Percentiles rank a stretch among this genome's conserved stretches.
These are phyloP conservation scores for Glyphotaelius pellucidus DNA, from an alignment of 2,888 invertebrate species.

Conservation along the genomic window DNA sequence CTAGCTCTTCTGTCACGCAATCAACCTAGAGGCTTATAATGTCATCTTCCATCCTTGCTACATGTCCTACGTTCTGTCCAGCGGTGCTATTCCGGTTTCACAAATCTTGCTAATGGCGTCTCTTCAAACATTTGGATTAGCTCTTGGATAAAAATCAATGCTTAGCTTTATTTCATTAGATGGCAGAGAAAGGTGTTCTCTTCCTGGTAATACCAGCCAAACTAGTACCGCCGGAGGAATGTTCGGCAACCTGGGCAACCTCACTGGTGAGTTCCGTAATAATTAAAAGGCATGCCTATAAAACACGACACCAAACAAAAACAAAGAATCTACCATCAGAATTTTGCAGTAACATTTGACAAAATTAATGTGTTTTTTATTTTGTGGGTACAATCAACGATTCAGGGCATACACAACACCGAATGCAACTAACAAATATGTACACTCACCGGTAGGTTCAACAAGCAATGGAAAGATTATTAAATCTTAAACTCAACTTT, in stretches of 20 bases:
- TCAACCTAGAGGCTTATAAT: too few species aligned
- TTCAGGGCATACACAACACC: not conserved
- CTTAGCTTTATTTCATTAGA: slow-evolving; percentile 47
- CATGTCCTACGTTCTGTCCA: not conserved
- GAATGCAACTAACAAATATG: not conserved
- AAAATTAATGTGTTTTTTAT: not conserved
- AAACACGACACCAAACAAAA: not conserved
- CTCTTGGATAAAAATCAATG: not conserved
- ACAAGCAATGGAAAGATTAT: not conserved
- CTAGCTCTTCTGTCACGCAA: too few species aligned
- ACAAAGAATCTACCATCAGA: not conserved
- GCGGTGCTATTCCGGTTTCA: not conserved
- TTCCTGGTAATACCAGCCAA: slow-evolving; percentile 73
- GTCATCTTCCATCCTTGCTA: not conserved
- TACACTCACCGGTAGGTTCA: not conserved
- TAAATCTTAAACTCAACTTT: not conserved
- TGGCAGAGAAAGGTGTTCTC: slow-evolving; percentile 73
- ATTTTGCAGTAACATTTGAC: too few species aligned
- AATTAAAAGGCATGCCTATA: not conserved
- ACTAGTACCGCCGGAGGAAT: slow-evolving; percentile 71
- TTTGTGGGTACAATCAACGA: not conserved
- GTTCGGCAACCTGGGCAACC: slow-evolving; percentile 74
- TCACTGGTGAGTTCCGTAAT: slow-evolving; percentile 70
- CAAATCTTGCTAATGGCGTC: not conserved
- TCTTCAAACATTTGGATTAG: not conserved